These are phyloP conservation scores for Scotopteryx bipunctaria DNA, from an alignment of 2,888 invertebrate species.

Conservation along the genomic window DNA sequence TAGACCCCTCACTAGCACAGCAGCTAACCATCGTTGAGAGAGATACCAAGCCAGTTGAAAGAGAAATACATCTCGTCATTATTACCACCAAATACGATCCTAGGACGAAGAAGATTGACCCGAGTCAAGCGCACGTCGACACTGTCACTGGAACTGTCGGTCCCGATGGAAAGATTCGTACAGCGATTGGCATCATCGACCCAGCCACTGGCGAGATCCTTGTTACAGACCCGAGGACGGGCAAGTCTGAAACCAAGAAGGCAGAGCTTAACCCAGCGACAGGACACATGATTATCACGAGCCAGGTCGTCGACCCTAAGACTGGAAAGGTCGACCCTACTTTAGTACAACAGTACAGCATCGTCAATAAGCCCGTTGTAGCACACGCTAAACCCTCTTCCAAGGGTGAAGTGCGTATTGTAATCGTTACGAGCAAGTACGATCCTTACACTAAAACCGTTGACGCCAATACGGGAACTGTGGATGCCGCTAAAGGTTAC, in stretches of 20 bases:
- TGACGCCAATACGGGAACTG: slow-evolving; percentile 78
- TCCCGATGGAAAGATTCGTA: slow-evolving; percentile 77
- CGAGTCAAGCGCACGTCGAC: slow-evolving; percentile 69
- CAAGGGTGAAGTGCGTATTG: slow-evolving; percentile 71
- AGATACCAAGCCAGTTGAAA: slow-evolving; percentile 66
- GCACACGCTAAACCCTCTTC: slow-evolving; percentile 65
- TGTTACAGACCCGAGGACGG: slow-evolving; percentile 72
- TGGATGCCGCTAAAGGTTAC: slow-evolving; percentile 82
- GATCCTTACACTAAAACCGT: slow-evolving; percentile 84
- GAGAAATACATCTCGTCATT: slow-evolving; percentile 83
- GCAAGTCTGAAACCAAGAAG: slow-evolving; percentile 83
- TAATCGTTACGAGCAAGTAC: slow-evolving; percentile 79
- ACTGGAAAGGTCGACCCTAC: slow-evolving; percentile 85
- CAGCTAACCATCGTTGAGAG: slow-evolving; percentile 80
- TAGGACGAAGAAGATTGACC: slow-evolving; percentile 74
- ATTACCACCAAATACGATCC: slow-evolving; percentile 85
- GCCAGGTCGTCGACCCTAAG: slow-evolving; percentile 81
- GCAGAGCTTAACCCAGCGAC: slow-evolving; percentile 80
- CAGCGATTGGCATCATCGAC: slow-evolving; percentile 86
- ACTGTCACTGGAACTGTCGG: slow-evolving; percentile 85
- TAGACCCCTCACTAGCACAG: slow-evolving; percentile 80
- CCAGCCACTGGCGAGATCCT: slow-evolving; percentile 83
- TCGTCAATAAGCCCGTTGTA: slow-evolving; percentile 73
- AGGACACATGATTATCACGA: slow-evolving; percentile 82
- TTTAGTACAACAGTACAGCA: slow-evolving; percentile 76